phyloP scores from a whole-genome alignment of 1,140 invertebrate species.

The Liolophura sinensis region DNA sequence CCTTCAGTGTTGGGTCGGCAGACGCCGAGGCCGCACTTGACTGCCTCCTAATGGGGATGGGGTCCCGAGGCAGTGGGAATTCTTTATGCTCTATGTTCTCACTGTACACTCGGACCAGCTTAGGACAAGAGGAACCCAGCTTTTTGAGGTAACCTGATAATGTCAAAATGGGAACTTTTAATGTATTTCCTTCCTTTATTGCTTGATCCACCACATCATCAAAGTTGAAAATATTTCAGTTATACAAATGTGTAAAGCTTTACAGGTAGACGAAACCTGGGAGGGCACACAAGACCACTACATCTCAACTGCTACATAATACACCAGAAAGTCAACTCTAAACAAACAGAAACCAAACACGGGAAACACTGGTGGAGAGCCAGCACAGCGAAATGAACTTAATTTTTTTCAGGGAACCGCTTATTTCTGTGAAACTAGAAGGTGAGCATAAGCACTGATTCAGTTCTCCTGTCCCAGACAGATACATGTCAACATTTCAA shows the following conservation, averaged over 20 bases:
- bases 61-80: constrained; percentile 33
- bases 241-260: neutral
- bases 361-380: no score
- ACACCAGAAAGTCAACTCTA: no score
- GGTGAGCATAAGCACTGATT: no score
- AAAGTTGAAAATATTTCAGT: neutral
- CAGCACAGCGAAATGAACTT: no score
- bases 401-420: constrained; percentile 3
- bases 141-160: constrained; percentile 32
- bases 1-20: constrained; percentile 19
- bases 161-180: no score
- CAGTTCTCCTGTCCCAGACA: no score
- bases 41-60: constrained; percentile 7
- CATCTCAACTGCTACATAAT: constrained; percentile 3
- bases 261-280: constrained; percentile 1
- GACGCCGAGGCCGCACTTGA: neutral
- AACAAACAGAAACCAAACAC: no score
- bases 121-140: constrained; percentile 26
- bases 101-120: constrained; percentile 47
- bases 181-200: neutral
- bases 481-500: no score
- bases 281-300: no score
- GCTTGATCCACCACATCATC: neutral
- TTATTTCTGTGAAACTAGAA: no score
- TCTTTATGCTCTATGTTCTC: constrained; percentile 35